Evolutionary conservation across 2,797 vertebrate genomes (phyloP), one percentile per base, ranked within the genome.

Genomic region (Prunella strophiata): DNA sequence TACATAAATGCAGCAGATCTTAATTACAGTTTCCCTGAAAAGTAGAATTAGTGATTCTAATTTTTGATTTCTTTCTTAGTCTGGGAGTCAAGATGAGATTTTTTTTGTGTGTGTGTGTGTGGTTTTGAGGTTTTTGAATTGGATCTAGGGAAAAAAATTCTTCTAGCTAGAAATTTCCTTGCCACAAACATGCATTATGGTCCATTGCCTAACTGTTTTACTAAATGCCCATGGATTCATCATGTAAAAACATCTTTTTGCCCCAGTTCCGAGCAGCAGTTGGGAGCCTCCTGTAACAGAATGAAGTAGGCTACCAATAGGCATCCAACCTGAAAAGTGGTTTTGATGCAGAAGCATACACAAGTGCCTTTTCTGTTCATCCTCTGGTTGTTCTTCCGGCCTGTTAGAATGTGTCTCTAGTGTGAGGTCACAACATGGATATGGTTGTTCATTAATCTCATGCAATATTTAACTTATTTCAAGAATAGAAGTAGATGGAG

Each of bases 21-120:
- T 98, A 94, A 96, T 96, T 96, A 82, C 48, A 89, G 85, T 76
- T 94, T 91, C 43, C 29, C 29, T 91, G 65, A 85, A 96, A 95
- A 94, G 45, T 48, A 72, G 89, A 54, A 73, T 59, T 91, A 48
- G 32, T 93, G 62, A 40, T 85, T 96, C 3, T 5, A 19, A 4
- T 30, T 71, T 40, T 76, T 68, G 0, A 5, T 58, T 36, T 63
- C 25, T 72, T 66, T 89, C 61, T 58, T 58, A 22, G 22, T 20
- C 25, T 85, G 29, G 12, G 15, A 75, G 26, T 58, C 23, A 48
- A 48, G 32, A 89, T 5, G 16, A 48, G 15, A 57, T 5, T 40
- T 82, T 6, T 48, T 85, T 6, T 27, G 3, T 38, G 3, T 27
- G 36, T 36, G 3, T 27, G 36, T 36, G 36, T 36, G 23, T 57